phyloP scores from a whole-genome alignment of 1,140 invertebrate species.

The Tachypleus tridentatus region DNA sequence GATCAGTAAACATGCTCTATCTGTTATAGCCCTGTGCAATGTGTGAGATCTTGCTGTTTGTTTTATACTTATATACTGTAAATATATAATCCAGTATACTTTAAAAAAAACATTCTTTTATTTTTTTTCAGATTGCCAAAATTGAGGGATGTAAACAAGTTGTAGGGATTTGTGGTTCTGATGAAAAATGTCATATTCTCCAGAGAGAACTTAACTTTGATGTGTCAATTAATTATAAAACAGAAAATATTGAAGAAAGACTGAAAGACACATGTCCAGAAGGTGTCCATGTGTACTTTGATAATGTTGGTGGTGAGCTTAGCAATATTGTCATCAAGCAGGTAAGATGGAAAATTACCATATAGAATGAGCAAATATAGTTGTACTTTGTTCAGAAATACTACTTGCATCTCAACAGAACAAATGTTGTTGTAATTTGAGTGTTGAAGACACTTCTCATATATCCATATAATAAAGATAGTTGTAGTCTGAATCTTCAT shows the following conservation, averaged over 20 bases:
- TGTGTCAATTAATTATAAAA: constrained; percentile 57
- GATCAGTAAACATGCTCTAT: no score
- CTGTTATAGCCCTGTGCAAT: no score
- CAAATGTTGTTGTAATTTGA: no score
- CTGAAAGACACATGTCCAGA: constrained; percentile 51
- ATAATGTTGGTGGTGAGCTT: constrained; percentile 47
- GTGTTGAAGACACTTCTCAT: no score
- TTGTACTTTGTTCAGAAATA: no score
- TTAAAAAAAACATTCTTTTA: background rate
- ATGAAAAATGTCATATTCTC: constrained; percentile 55
- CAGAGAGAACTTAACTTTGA: constrained; percentile 51
- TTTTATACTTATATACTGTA: no score
- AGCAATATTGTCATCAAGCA: constrained; percentile 30
- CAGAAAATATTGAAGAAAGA: constrained; percentile 37
- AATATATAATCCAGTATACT: no score
- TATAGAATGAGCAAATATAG: no score
- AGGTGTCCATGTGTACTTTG: constrained; percentile 58
- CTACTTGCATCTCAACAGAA: no score
- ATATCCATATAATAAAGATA: no score
- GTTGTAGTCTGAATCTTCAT: no score
- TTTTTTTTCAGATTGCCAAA: background rate
- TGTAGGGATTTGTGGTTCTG: constrained; percentile 54
- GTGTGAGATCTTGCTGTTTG: no score
- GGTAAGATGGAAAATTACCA: constrained; percentile 19
- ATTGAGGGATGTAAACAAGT: constrained; percentile 32